Conservation (phyloP, 2,113 vertebrate genomes). For the Eptesicus fuscus region DNA sequence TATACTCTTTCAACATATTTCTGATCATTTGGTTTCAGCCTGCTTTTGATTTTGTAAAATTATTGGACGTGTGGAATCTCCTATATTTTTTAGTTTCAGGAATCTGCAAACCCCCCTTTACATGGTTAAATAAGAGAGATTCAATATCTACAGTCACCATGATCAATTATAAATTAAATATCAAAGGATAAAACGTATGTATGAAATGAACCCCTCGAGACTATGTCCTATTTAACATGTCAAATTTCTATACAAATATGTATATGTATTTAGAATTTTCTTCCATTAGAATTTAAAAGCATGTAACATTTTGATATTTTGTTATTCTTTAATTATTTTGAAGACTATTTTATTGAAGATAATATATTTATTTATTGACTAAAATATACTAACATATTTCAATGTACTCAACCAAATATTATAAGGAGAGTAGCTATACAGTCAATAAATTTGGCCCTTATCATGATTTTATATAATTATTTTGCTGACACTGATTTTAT, state of each 20-base stretch:
- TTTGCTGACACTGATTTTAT: neutral
- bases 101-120: neutral
- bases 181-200: neutral
- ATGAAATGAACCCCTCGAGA: neutral
- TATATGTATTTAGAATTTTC: neutral
- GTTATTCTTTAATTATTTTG: neutral
- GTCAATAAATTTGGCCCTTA: neutral
- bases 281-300: neutral
- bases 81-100: neutral
- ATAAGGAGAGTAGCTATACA: neutral
- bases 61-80: neutral
- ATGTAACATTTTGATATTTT: neutral
- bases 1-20: neutral
- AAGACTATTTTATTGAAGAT: neutral
- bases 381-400: neutral
- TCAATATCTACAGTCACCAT: neutral
- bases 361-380: neutral
- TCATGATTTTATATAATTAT: neutral
- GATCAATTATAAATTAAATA: neutral
- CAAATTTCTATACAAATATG: neutral
- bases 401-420: neutral
- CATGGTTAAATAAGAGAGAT: neutral
- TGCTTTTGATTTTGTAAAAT: neutral
- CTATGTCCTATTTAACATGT: neutral
- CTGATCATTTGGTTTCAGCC: neutral